Percentiles rank a stretch among this genome's conserved stretches.
Evolutionary conservation across 2,113 vertebrate species (phyloP).

Genomic region (Nettapus auritus): DNA sequence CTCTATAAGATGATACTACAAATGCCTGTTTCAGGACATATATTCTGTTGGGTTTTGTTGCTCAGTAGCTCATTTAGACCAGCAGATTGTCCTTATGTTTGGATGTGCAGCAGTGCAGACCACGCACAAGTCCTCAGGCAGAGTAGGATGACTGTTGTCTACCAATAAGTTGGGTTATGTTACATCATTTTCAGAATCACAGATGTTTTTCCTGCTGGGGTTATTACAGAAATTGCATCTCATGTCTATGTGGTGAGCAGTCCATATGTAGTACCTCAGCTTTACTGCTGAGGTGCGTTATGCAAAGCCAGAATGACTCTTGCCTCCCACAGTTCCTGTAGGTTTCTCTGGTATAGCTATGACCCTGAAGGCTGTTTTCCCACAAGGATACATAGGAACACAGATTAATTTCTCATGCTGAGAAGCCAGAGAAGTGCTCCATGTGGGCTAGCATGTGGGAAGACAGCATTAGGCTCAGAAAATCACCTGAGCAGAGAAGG

Average conservation of each 20-base stretch:
- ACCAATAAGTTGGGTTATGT: neutral
- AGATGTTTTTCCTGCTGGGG: neutral
- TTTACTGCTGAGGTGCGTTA: neutral
- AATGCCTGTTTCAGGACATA: neutral
- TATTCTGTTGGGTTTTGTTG: neutral
- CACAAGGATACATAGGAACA: neutral
- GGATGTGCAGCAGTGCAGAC: neutral
- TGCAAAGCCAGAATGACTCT: neutral
- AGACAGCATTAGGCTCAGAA: neutral
- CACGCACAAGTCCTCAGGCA: neutral
- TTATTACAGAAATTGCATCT: neutral
- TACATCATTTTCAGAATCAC: neutral
- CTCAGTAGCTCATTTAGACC: neutral
- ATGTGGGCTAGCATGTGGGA: accelerated
- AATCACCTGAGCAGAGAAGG: neutral
- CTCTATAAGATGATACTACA: neutral
- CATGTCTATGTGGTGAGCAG: neutral
- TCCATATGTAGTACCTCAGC: neutral
- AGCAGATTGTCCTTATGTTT: neutral
- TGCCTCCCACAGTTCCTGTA: neutral
- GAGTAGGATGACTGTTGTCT: neutral
- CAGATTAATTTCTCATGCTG: neutral
- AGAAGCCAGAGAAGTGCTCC: neutral
- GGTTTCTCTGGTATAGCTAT: neutral
- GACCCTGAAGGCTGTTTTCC: neutral